Evolutionary conservation across 2,113 vertebrate genomes (phyloP).

Genomic region (Odontesthes bonariensis): DNA sequence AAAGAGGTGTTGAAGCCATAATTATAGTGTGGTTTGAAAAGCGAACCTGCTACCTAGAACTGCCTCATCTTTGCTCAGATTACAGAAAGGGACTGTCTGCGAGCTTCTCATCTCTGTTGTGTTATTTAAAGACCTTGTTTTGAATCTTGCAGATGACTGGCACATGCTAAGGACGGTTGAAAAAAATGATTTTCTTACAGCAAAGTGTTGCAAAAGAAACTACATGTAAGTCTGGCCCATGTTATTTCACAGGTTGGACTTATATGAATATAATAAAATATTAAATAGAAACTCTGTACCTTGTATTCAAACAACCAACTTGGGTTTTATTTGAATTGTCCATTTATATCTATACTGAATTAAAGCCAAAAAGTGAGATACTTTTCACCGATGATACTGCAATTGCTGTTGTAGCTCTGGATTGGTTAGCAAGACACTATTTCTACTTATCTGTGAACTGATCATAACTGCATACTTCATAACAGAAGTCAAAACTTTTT

Average conservation of each 20-base stretch:
- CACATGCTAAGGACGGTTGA: not conserved
- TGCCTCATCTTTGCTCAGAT: slow-evolving; percentile 3
- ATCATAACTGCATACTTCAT: too few species aligned
- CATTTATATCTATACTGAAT: too few species aligned
- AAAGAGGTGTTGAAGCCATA: slow-evolving; percentile 44
- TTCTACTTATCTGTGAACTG: not conserved
- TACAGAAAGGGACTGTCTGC: slow-evolving; percentile 32
- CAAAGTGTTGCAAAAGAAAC: not conserved
- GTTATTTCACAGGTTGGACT: too few species aligned
- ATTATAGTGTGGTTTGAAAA: slow-evolving; percentile 47
- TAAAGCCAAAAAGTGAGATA: too few species aligned
- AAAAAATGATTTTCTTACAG: not conserved
- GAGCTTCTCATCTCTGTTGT: slow-evolving; percentile 10
- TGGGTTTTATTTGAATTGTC: too few species aligned
- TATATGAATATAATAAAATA: too few species aligned
- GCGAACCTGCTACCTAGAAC: not conserved
- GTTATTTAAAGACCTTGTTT: not conserved
- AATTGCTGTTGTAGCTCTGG: not conserved
- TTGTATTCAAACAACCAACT: too few species aligned
- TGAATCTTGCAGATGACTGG: slow-evolving; percentile 1
- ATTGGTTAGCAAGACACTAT: too few species aligned
- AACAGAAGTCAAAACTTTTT: too few species aligned
- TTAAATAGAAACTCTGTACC: too few species aligned
- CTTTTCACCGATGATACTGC: not conserved
- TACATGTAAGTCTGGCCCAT: too few species aligned